Conservation (phyloP, 2,888 invertebrate genomes). For the Microplitis deprimator region DNA sequence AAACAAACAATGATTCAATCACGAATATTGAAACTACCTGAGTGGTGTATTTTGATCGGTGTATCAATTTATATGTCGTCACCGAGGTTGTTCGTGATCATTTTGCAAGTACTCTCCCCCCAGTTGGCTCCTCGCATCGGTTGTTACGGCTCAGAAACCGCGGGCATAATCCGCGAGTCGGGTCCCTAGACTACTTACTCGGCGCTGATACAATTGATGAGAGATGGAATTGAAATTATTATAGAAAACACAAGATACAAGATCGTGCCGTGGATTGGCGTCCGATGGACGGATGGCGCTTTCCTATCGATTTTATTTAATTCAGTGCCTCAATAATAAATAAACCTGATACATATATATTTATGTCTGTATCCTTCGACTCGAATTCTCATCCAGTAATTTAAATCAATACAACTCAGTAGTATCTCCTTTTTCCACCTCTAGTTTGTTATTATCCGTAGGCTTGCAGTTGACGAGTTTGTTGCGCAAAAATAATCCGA, state of each 20-base stretch:
- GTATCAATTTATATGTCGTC: slow-evolving; percentile 49
- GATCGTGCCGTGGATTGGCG: slow-evolving; percentile 1
- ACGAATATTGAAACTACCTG: slow-evolving; percentile 35
- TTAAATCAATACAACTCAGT: slow-evolving; percentile 30
- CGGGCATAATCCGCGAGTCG: slow-evolving; percentile 48
- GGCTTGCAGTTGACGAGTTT: slow-evolving; percentile 41
- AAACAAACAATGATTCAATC: slow-evolving; percentile 31
- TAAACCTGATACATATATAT: not conserved
- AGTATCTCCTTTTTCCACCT: slow-evolving; percentile 24
- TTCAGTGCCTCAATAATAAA: slow-evolving; percentile 5
- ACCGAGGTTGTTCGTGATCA: slow-evolving; percentile 46
- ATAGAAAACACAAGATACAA: not conserved
- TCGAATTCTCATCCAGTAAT: slow-evolving; percentile 48
- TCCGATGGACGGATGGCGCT: slow-evolving; percentile 19
- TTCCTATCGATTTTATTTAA: slow-evolving; percentile 13
- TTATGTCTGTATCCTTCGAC: no score
- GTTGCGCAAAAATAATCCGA: slow-evolving; percentile 50
- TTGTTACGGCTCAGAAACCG: slow-evolving; percentile 51
- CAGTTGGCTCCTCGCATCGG: not conserved
- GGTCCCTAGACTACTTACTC: slow-evolving; percentile 42
- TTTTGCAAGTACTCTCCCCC: slow-evolving; percentile 22
- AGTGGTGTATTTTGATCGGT: slow-evolving; percentile 34
- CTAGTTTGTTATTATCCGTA: slow-evolving; percentile 9
- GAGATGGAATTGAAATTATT: not conserved
- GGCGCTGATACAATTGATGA: slow-evolving; percentile 23